phyloP scores from a whole-genome alignment of 1,140 invertebrate species.

The Drosophila paulistorum region DNA sequence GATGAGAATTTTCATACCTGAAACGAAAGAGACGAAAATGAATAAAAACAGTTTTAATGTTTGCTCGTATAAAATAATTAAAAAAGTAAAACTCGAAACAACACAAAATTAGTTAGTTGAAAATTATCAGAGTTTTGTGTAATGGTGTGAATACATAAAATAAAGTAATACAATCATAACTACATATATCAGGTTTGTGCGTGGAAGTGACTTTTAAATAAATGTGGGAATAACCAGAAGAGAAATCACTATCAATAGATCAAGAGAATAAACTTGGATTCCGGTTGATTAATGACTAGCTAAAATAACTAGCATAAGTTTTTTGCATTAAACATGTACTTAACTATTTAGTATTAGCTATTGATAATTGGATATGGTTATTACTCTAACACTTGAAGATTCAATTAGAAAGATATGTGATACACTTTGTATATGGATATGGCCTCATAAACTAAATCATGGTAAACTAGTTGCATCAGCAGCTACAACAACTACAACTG shows the following conservation, averaged over 20 bases:
- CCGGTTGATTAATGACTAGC: slow-evolving; percentile 17
- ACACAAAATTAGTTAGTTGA: slow-evolving; percentile 41
- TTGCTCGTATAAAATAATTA: slow-evolving; percentile 44
- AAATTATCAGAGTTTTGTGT: slow-evolving; percentile 48
- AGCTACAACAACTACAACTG: too few species aligned
- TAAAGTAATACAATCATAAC: slow-evolving; percentile 28
- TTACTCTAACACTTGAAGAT: neutral
- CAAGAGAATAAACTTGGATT: neutral
- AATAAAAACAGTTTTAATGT: slow-evolving; percentile 55
- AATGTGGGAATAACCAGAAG: slow-evolving; percentile 11
- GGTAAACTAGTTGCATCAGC: slow-evolving; percentile 7
- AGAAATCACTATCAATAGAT: neutral
- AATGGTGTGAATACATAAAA: slow-evolving; percentile 49
- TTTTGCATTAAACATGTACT: neutral
- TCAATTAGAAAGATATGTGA: neutral
- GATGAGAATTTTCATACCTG: slow-evolving; percentile 52
- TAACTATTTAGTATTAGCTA: neutral
- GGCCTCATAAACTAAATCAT: slow-evolving; percentile 38
- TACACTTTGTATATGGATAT: slow-evolving; percentile 34
- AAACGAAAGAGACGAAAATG: slow-evolving; percentile 49
- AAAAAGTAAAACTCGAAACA: slow-evolving; percentile 38
- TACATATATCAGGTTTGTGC: slow-evolving; percentile 14
- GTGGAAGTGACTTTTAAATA: slow-evolving; percentile 14
- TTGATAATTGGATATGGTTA: neutral
- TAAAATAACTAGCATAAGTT: neutral